Percentiles rank a stretch among this genome's conserved stretches.
phyloP scores from a whole-genome alignment of 2,888 invertebrate species.

The Micoletzkya japonica region DNA sequence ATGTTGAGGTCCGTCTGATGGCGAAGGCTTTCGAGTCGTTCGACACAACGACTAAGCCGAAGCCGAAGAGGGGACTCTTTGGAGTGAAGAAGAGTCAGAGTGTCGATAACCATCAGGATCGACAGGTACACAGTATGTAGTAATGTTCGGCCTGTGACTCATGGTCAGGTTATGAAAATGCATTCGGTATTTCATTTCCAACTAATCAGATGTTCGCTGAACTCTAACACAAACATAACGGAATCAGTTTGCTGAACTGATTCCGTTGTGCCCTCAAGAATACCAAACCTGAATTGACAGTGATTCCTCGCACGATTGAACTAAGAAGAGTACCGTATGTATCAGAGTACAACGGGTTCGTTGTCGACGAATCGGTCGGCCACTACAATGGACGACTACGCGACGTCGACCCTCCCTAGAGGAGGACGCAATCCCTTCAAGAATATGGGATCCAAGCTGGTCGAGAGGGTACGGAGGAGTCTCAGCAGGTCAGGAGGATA shows the following conservation, averaged over 20 bases:
- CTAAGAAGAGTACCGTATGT: too few relatives aligned
- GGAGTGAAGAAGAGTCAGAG: conserved; percentile 60
- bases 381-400: conserved; percentile 25
- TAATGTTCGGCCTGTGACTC: too few relatives aligned
- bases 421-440: conserved; percentile 55
- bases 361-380: conserved; percentile 20
- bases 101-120: conserved; percentile 45
- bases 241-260: too few relatives aligned
- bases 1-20: not conserved
- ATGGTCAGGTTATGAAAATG: too few relatives aligned
- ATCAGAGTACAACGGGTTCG: conserved; percentile 23
- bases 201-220: too few relatives aligned
- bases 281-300: too few relatives aligned
- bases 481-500: conserved; percentile 32
- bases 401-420: conserved; percentile 39
- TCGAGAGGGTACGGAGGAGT: conserved; percentile 46
- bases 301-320: too few relatives aligned
- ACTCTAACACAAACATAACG: too few relatives aligned
- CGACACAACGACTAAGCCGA: conserved; percentile 34
- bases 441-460: conserved; percentile 47
- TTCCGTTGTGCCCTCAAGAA: too few relatives aligned
- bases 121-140: conserved; percentile 24
- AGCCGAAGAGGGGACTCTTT: conserved; percentile 51
- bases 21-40: conserved; percentile 56
- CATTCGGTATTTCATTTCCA: too few relatives aligned